Percentiles rank a stretch among this genome's conserved stretches.
phyloP scores from a whole-genome alignment of 2,113 vertebrate species.

The Setophaga kirtlandii region DNA sequence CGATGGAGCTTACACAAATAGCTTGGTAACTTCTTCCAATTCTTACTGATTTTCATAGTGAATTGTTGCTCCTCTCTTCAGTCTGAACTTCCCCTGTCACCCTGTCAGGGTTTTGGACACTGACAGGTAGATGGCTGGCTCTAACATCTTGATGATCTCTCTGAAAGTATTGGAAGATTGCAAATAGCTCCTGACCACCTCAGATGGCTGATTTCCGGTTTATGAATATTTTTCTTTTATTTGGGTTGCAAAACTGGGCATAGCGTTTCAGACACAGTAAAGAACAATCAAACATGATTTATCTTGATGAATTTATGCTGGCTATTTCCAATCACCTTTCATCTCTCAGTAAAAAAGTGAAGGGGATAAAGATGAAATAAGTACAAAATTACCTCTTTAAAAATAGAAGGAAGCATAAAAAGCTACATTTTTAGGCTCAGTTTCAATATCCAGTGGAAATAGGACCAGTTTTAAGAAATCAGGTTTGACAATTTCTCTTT shows the following conservation, averaged over 20 bases:
- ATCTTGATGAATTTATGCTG: neutral
- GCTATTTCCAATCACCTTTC: neutral
- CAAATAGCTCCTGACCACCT: neutral
- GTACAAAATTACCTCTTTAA: neutral
- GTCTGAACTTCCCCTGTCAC: neutral
- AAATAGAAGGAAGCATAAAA: neutral
- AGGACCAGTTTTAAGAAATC: neutral
- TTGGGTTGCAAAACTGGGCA: neutral
- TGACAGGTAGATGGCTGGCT: neutral
- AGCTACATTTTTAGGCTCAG: neutral
- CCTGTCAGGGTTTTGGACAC: neutral
- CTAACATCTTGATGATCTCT: neutral
- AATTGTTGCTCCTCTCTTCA: neutral
- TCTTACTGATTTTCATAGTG: neutral
- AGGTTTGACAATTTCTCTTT: neutral
- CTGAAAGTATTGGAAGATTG: neutral
- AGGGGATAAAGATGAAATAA: neutral
- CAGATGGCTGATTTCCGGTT: neutral
- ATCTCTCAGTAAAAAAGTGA: neutral
- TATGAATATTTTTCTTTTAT: neutral
- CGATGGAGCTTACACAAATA: neutral
- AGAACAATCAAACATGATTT: neutral
- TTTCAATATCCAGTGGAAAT: neutral
- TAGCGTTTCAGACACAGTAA: neutral
- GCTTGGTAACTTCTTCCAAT: neutral